These are phyloP conservation scores for Pagrus major DNA, from an alignment of 2,113 vertebrate genomes.

Conservation along the genomic window DNA sequence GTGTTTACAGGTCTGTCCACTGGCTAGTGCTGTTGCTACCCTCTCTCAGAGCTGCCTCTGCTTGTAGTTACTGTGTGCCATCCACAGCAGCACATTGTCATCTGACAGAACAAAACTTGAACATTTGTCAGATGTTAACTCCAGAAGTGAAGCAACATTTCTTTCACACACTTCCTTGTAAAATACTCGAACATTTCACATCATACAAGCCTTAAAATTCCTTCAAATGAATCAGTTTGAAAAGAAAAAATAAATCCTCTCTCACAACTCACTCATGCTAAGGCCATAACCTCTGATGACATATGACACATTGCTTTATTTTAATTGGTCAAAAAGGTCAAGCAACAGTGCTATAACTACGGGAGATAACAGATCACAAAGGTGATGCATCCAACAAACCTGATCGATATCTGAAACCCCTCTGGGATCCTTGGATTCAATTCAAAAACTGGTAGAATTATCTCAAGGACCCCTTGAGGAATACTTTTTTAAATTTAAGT, in stretches of 20 bases:
- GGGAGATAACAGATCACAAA: too few species aligned
- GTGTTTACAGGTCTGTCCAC: background rate
- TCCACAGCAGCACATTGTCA: background rate
- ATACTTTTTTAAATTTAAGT: too few species aligned
- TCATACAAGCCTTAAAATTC: background rate
- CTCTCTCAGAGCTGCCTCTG: background rate
- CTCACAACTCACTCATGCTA: background rate
- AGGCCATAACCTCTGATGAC: too few species aligned
- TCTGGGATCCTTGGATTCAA: too few species aligned
- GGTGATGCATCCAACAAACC: too few species aligned
- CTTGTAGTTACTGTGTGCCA: background rate
- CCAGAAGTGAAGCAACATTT: background rate
- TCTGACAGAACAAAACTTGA: background rate
- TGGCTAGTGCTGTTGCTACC: background rate
- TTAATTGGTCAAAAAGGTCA: too few species aligned
- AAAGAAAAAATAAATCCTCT: background rate
- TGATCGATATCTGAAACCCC: too few species aligned
- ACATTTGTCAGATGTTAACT: too few species aligned
- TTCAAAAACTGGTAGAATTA: too few species aligned
- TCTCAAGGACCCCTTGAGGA: too few species aligned
- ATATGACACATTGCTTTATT: too few species aligned
- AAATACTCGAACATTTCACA: background rate
- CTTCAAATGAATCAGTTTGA: background rate
- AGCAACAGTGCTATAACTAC: too few species aligned
- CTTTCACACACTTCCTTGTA: background rate